A percentile compares a stretch with the other conserved stretches of the same genome.
phyloP scores from a whole-genome alignment of 1,140 invertebrate genomes.

The Drosophila arawakana region DNA sequence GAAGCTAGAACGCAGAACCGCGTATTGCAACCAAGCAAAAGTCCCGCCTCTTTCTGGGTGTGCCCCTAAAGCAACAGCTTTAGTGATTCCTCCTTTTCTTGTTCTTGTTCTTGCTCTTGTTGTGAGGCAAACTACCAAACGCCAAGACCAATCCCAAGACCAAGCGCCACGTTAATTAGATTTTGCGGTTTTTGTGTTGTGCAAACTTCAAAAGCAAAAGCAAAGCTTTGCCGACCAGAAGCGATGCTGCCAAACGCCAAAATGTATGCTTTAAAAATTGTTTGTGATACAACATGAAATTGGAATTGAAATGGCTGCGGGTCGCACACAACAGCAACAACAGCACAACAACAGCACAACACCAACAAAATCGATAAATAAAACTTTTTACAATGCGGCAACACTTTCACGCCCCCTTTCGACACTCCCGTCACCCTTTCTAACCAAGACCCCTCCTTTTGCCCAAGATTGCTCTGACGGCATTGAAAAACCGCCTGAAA shows the following conservation, averaged over 20 bases:
- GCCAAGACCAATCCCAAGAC: conserved; percentile 61
- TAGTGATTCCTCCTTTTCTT: neutral
- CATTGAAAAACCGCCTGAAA: conserved; percentile 75
- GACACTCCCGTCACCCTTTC: conserved; percentile 18
- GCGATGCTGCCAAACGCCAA: conserved; percentile 70
- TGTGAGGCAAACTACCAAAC: conserved; percentile 32
- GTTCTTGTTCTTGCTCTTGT: neutral
- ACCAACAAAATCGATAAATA: conserved; percentile 74
- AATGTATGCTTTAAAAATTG: conserved; percentile 78
- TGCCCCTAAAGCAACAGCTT: too few relatives aligned
- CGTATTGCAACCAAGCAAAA: neutral
- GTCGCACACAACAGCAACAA: conserved; percentile 46
- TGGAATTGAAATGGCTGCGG: conserved; percentile 75
- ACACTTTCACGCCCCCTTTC: conserved; percentile 68
- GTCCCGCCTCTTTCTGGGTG: neutral
- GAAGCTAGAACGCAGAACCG: conserved; percentile 19
- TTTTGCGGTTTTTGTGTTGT: conserved; percentile 82
- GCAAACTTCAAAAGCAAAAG: conserved; percentile 79
- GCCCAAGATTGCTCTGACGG: conserved; percentile 45
- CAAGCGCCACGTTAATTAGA: conserved; percentile 80
- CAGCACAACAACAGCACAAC: conserved; percentile 11
- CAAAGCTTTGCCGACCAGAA: neutral
- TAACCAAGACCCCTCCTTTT: neutral
- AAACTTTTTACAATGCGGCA: conserved; percentile 75
- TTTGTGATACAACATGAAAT: conserved; percentile 76